Percentiles rank a stretch among this genome's conserved stretches.
These are phyloP conservation scores for Drosophila limbata DNA, from an alignment of 2,888 invertebrate species.

Conservation along the genomic window DNA sequence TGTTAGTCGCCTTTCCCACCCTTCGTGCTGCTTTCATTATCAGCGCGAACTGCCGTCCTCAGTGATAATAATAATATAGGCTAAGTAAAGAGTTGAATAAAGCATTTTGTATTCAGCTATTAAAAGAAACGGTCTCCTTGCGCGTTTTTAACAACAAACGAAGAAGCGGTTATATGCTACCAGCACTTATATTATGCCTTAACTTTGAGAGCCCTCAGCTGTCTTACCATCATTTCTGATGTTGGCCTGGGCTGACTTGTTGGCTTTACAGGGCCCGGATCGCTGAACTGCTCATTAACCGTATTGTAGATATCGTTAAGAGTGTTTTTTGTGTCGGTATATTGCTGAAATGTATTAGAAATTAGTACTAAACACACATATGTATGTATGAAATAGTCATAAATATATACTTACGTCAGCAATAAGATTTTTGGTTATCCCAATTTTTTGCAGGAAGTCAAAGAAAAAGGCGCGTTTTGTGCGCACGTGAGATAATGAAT, in stretches of 20 bases:
- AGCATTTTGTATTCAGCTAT: too few relatives aligned
- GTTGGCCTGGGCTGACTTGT: constrained; percentile 59
- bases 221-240: constrained; percentile 69
- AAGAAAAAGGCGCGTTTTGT: constrained; percentile 80
- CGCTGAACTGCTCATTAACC: constrained; percentile 82
- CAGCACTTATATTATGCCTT: too few relatives aligned
- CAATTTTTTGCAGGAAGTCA: constrained; percentile 83
- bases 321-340: constrained; percentile 82
- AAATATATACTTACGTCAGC: constrained; percentile 78
- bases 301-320: constrained; percentile 83
- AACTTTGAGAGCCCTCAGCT: too few relatives aligned
- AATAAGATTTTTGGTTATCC: constrained; percentile 81
- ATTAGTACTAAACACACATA: not conserved
- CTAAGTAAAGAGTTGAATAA: too few relatives aligned
- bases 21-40: too few relatives aligned
- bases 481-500: constrained; percentile 61
- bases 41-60: too few relatives aligned
- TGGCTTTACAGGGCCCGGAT: constrained; percentile 81
- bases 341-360: constrained; percentile 79
- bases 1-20: too few relatives aligned
- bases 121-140: too few relatives aligned
- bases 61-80: too few relatives aligned
- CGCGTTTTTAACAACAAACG: too few relatives aligned
- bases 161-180: too few relatives aligned
- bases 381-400: too few relatives aligned